Percentiles rank a stretch among this genome's conserved stretches.
Conservation (phyloP, 2,888 invertebrate species). For the Horisme vitalbata region DNA sequence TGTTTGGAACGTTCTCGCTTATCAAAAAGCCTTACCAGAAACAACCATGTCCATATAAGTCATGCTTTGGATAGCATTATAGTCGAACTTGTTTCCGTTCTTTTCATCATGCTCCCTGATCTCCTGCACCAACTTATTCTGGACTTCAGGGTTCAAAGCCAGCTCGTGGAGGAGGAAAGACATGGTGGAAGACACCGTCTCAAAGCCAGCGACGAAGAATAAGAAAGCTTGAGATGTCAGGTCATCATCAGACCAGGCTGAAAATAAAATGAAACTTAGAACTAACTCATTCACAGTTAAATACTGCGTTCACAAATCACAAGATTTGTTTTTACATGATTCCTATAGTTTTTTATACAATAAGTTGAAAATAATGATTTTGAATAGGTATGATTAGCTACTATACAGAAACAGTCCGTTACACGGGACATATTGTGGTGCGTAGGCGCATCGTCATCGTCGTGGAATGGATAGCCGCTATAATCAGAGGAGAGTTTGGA, state of each 20-base stretch:
- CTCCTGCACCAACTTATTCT: constrained; percentile 79
- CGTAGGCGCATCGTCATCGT: no score
- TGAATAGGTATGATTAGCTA: no score
- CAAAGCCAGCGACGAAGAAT: constrained; percentile 83
- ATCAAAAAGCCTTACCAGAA: constrained; percentile 72
- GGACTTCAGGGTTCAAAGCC: constrained; percentile 82
- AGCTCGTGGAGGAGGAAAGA: constrained; percentile 82
- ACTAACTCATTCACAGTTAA: no score
- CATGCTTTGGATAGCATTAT: constrained; percentile 78
- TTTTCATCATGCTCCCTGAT: constrained; percentile 70
- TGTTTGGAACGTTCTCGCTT: no score
- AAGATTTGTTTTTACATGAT: no score
- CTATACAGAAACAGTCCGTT: no score
- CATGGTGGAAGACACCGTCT: constrained; percentile 70
- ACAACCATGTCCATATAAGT: constrained; percentile 85
- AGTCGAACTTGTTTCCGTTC: constrained; percentile 68
- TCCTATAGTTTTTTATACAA: no score
- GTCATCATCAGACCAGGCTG: constrained; percentile 65
- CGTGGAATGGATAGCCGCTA: no score
- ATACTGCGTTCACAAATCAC: no score
- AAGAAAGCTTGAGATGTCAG: constrained; percentile 74
- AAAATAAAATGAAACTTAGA: constrained; percentile 16
- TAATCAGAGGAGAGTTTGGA: no score
- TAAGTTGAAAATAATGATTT: no score
- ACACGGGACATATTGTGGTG: no score